Percentiles rank a stretch among this genome's conserved stretches.
Evolutionary conservation across 2,797 vertebrate species (phyloP).

Genomic region (Potorous gilbertii): DNA sequence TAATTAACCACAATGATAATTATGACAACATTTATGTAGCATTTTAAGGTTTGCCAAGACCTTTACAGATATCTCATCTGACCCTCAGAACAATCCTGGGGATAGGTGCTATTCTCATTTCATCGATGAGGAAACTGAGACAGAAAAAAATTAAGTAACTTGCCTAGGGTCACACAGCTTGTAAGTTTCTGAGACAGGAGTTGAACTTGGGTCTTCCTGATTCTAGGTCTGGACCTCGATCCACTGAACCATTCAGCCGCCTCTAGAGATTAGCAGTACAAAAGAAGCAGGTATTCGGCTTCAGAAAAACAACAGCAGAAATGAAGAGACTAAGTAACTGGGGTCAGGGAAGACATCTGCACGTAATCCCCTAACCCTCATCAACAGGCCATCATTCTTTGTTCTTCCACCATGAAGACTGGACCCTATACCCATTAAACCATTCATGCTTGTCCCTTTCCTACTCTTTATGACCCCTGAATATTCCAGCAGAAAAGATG

Average conservation of each 20-base stretch:
- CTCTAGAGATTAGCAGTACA: not conserved
- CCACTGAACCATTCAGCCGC: not conserved
- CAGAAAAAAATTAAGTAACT: not conserved
- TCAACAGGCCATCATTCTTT: not conserved
- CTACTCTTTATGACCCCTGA: not conserved
- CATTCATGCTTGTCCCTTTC: not conserved
- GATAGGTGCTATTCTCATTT: not conserved
- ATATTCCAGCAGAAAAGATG: not conserved
- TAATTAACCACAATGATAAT: not conserved
- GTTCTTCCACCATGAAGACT: not conserved
- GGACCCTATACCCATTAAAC: no score
- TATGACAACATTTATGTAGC: not conserved
- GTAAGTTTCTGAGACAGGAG: not conserved
- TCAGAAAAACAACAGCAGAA: not conserved
- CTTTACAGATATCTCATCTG: not conserved
- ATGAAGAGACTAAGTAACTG: not conserved
- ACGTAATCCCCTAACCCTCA: not conserved
- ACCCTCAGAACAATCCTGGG: not conserved
- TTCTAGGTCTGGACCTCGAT: not conserved
- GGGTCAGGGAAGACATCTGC: not conserved
- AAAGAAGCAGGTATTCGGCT: not conserved
- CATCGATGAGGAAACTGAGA: not conserved
- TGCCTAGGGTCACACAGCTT: not conserved
- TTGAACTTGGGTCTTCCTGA: not conserved
- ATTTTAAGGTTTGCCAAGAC: not conserved